A percentile compares a stretch with the other conserved stretches of the same genome.
Evolutionary conservation across 2,888 invertebrate genomes (phyloP).

Genomic region (Nyleta sp.): DNA sequence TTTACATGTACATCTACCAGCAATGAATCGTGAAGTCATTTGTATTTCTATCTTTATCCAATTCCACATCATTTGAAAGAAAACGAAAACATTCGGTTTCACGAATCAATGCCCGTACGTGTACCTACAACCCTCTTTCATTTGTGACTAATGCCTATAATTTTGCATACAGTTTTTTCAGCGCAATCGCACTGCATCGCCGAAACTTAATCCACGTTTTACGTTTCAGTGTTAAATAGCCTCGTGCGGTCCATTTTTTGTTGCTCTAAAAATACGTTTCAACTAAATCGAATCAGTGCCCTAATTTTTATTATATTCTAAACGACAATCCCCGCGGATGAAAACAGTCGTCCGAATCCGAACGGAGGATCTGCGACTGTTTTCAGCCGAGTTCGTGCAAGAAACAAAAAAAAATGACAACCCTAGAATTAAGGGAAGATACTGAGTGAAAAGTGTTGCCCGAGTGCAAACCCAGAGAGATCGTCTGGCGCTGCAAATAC

Average conservation of each 20-base stretch:
- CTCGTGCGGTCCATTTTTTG: conserved; percentile 30
- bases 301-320: too few species aligned
- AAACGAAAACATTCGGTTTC: too few species aligned
- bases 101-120: too few species aligned
- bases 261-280: neutral
- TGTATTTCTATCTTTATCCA: too few species aligned
- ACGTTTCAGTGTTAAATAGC: conserved; percentile 57
- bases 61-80: too few species aligned
- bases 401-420: neutral
- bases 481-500: conserved; percentile 37
- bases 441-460: neutral
- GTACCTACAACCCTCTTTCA: too few species aligned
- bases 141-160: conserved; percentile 11
- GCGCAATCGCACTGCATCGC: conserved; percentile 29
- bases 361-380: too few species aligned
- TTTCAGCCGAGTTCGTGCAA: neutral
- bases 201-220: conserved; percentile 60
- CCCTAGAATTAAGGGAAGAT: neutral
- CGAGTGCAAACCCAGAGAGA: conserved; percentile 22
- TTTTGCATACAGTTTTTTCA: conserved; percentile 18
- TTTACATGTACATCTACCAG: too few species aligned
- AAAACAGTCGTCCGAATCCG: too few species aligned
- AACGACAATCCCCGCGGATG: too few species aligned
- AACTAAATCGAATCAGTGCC: too few species aligned
- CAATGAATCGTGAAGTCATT: too few species aligned